Percentiles rank a stretch among this genome's conserved stretches.
phyloP scores from a whole-genome alignment of 2,113 vertebrate species.

The Ursus arctos region DNA sequence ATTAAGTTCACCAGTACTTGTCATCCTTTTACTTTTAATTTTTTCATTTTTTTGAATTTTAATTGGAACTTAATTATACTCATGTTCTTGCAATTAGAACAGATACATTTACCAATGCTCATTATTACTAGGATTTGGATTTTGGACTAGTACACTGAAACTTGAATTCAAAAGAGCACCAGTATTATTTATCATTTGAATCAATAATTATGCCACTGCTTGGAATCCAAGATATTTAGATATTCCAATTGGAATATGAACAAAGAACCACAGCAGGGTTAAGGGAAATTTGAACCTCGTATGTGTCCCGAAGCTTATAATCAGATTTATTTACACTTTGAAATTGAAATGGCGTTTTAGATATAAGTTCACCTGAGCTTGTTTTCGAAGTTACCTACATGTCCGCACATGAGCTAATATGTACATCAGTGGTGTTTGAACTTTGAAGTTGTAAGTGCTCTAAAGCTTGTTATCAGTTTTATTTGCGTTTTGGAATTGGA shows the following conservation, averaged over 20 bases:
- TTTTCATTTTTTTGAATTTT: not conserved
- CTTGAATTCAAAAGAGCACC: not conserved
- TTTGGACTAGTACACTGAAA: not conserved
- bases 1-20: not conserved
- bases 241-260: not conserved
- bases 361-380: fast-evolving
- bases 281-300: too few relatives aligned
- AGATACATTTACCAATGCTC: not conserved
- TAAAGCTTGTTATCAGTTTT: not conserved
- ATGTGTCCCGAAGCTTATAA: fast-evolving
- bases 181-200: not conserved
- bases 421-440: not conserved
- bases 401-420: not conserved
- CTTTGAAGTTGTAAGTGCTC: fast-evolving
- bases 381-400: fast-evolving
- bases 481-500: not conserved
- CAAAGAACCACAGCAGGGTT: not conserved
- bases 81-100: not conserved
- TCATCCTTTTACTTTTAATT: not conserved
- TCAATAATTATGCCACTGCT: not conserved
- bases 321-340: not conserved
- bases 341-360: not conserved
- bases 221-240: not conserved
- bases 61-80: not conserved
- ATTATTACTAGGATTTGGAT: not conserved